These are phyloP conservation scores for human DNA, from an alignment of 2,113 vertebrate genomes.

Conservation along the genomic window GRCh38 chr12:44269001-44269500, in stretches of 20 bases:
- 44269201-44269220: neutral
- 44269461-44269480: neutral
- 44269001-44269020: neutral
- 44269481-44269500: neutral
- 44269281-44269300: neutral
- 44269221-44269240: neutral
- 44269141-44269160: neutral
- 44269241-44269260: neutral
- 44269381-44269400: neutral
- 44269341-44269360: neutral
- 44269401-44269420: neutral
- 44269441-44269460: neutral
- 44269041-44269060: neutral
- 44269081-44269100: neutral
- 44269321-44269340: neutral
- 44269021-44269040: neutral
- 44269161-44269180: neutral
- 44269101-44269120: neutral
- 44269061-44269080: neutral
- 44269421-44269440: neutral
- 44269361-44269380: neutral
- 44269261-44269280: neutral
- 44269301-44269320: neutral
- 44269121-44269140: neutral
- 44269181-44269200: neutral